A percentile compares a stretch with the other conserved stretches of the same genome.
These are phyloP conservation scores for Pelecanoides urinatrix DNA, from an alignment of 2,113 vertebrate genomes.

Conservation along the genomic window DNA sequence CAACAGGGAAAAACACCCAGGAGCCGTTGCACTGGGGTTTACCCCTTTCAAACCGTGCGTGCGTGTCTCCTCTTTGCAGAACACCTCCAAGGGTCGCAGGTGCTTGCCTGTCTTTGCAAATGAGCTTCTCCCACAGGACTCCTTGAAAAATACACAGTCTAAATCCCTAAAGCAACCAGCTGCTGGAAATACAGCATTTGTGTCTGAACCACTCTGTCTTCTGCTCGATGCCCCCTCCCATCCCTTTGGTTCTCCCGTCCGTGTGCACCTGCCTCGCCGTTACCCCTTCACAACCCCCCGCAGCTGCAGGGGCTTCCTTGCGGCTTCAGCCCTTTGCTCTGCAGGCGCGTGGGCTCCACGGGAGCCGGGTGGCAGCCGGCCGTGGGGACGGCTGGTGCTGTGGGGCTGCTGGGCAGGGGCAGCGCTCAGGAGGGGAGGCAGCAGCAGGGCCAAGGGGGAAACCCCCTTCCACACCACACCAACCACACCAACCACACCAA, in stretches of 20 bases:
- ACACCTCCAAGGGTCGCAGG: background rate
- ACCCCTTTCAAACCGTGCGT: background rate
- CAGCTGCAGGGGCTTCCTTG: background rate
- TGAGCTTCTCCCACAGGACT: background rate
- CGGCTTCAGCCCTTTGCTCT: background rate
- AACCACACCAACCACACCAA: too few relatives aligned
- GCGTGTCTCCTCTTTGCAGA: background rate
- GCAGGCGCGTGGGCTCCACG: too few relatives aligned
- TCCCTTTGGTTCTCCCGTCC: background rate
- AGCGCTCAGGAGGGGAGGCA: background rate
- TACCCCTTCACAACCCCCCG: background rate
- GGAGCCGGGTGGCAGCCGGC: background rate
- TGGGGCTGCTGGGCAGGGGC: background rate
- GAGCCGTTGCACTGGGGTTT: background rate
- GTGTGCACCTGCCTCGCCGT: background rate
- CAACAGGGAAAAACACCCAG: background rate
- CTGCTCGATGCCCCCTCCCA: background rate
- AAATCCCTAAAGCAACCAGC: background rate
- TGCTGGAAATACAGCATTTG: background rate
- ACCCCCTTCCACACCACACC: background rate
- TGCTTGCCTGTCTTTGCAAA: background rate
- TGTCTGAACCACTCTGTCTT: background rate
- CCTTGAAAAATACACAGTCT: background rate
- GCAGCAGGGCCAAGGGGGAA: background rate
- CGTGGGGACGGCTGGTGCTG: accelerated